These are phyloP conservation scores for Lanius ludovicianus DNA, from an alignment of 2,113 vertebrate species.

Conservation along the genomic window DNA sequence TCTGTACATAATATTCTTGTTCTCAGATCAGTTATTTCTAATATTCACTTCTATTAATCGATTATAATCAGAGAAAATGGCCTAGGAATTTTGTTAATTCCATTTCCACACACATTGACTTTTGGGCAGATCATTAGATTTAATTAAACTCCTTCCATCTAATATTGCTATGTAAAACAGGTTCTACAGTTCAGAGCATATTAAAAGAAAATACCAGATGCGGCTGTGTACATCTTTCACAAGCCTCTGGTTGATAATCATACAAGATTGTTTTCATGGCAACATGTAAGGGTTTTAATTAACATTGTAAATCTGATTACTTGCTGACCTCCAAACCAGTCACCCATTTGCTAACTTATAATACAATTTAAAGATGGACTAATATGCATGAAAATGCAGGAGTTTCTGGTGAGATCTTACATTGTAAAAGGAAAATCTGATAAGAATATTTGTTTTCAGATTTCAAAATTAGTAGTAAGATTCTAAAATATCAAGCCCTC, in stretches of 20 bases:
- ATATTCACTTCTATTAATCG: conserved; percentile 1
- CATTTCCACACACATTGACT: conserved; percentile 20
- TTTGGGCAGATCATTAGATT: conserved; percentile 14
- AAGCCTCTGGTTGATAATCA: neutral
- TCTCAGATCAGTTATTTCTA: neutral
- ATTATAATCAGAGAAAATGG: conserved; percentile 44
- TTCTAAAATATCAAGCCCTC: neutral
- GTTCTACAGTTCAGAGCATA: neutral
- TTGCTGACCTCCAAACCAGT: neutral
- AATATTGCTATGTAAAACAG: neutral
- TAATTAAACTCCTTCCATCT: conserved; percentile 57
- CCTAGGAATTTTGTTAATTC: conserved; percentile 7
- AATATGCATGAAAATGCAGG: neutral
- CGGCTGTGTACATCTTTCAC: neutral
- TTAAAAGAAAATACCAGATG: neutral
- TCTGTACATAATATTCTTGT: neutral
- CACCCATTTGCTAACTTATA: neutral
- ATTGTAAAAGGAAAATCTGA: neutral
- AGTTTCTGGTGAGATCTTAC: neutral
- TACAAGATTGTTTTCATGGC: conserved; percentile 2
- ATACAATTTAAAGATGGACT: neutral
- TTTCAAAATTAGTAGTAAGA: neutral
- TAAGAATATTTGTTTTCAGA: neutral
- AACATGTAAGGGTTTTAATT: conserved; percentile 15
- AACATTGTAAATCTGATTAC: conserved; percentile 9